phyloP scores from a whole-genome alignment of 2,797 vertebrate genomes.

The Scolopax bukidnonensis region DNA sequence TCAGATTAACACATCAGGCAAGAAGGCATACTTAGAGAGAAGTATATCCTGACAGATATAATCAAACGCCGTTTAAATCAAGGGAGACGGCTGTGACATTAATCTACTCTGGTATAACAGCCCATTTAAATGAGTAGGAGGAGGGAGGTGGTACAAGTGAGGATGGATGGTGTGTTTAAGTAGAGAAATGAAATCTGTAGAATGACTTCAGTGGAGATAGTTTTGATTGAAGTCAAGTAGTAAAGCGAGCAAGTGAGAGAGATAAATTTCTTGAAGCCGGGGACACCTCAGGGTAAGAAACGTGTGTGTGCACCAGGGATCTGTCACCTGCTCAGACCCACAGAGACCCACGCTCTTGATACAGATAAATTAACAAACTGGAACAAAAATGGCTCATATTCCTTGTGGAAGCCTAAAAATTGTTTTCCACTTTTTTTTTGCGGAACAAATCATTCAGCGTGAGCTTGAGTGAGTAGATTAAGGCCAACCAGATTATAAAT shows the following conservation, averaged over 20 bases:
- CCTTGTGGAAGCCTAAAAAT: background rate
- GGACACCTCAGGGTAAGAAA: slow-evolving; percentile 16
- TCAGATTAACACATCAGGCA: slow-evolving; percentile 63
- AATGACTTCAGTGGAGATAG: slow-evolving; percentile 54
- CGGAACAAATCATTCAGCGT: background rate
- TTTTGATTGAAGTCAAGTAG: slow-evolving; percentile 64
- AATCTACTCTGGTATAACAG: slow-evolving; percentile 62
- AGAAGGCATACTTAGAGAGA: slow-evolving; percentile 39
- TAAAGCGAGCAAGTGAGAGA: slow-evolving; percentile 60
- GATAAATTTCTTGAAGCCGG: slow-evolving; percentile 38
- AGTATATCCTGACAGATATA: slow-evolving; percentile 60
- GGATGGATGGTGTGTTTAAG: slow-evolving; percentile 67
- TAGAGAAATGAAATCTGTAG: slow-evolving; percentile 64
- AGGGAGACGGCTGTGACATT: slow-evolving; percentile 47
- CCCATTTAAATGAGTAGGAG: slow-evolving; percentile 69
- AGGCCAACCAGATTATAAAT: slow-evolving; percentile 38
- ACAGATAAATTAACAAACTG: background rate
- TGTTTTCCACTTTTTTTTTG: background rate
- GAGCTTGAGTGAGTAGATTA: slow-evolving; percentile 15
- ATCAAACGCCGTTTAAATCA: slow-evolving; percentile 69
- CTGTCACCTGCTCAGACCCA: background rate
- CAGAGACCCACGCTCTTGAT: background rate
- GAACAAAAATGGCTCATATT: background rate
- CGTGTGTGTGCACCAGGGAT: background rate
- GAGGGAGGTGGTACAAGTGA: slow-evolving; percentile 53